phyloP scores from a whole-genome alignment of 2,888 invertebrate species.

The Myathropa florea region DNA sequence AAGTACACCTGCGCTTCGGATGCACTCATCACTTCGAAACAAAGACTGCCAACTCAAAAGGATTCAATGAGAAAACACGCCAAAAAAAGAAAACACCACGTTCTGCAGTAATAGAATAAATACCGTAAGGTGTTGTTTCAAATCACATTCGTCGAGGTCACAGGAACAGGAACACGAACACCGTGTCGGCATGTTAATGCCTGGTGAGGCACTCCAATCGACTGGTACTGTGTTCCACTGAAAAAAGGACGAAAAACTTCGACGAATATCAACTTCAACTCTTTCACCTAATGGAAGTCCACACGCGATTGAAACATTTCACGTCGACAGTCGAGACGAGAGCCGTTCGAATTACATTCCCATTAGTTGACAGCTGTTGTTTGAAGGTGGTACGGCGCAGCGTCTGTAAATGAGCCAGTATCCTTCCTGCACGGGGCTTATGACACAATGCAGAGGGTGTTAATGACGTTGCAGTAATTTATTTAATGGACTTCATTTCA shows the following conservation, averaged over 20 bases:
- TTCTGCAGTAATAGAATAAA: conserved; percentile 61
- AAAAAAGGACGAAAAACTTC: neutral
- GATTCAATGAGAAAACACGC: neutral
- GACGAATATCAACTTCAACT: conserved; percentile 44
- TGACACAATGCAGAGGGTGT: conserved; percentile 52
- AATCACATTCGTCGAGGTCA: conserved; percentile 43
- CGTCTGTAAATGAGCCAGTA: neutral
- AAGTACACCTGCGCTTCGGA: neutral
- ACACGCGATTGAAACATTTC: conserved; percentile 66
- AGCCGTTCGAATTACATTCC: conserved; percentile 45
- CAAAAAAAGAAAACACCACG: neutral
- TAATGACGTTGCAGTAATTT: conserved; percentile 37
- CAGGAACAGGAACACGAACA: neutral
- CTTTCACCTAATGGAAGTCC: conserved; percentile 42
- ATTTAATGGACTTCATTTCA: conserved; percentile 1
- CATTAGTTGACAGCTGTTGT: conserved; percentile 50
- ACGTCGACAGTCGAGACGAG: conserved; percentile 11
- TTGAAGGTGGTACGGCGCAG: neutral
- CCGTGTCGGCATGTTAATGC: conserved; percentile 6
- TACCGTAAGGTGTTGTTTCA: conserved; percentile 44
- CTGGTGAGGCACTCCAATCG: conserved; percentile 23
- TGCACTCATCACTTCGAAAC: neutral
- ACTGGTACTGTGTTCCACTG: conserved; percentile 58
- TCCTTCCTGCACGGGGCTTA: neutral
- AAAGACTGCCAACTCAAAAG: no score